A percentile compares a stretch with the other conserved stretches of the same genome.
These are phyloP conservation scores for Scaptomyza montana DNA, from an alignment of 1,140 invertebrate genomes.

Conservation along the genomic window DNA sequence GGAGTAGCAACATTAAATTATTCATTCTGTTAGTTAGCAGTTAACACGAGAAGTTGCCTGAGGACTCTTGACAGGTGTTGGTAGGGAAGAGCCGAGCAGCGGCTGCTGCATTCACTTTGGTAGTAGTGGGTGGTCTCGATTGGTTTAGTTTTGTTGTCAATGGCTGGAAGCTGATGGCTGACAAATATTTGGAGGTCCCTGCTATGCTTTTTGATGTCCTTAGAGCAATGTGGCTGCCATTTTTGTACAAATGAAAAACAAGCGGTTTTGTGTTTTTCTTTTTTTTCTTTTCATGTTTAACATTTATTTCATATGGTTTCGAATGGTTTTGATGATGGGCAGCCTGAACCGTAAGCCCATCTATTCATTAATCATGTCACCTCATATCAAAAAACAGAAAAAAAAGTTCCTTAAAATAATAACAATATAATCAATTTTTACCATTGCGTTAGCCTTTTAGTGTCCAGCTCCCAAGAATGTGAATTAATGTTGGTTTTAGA, in stretches of 20 bases:
- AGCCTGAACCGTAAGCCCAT: constrained; percentile 27
- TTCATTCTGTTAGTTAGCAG: constrained; percentile 14
- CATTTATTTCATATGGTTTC: constrained; percentile 71
- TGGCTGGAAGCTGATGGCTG: background rate
- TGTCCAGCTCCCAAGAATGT: constrained; percentile 42
- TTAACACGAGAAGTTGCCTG: too few relatives aligned
- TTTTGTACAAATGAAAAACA: constrained; percentile 50
- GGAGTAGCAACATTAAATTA: constrained; percentile 1
- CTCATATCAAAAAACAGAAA: constrained; percentile 5
- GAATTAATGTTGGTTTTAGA: constrained; percentile 6
- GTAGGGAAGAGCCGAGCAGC: background rate
- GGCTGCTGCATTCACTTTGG: background rate
- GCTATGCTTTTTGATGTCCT: constrained; percentile 9
- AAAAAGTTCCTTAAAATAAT: background rate
- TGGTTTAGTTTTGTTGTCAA: constrained; percentile 18
- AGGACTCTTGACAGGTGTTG: background rate
- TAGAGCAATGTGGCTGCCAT: background rate
- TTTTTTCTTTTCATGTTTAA: constrained; percentile 49
- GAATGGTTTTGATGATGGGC: constrained; percentile 38
- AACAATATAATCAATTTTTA: background rate
- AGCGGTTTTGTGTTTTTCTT: constrained; percentile 34
- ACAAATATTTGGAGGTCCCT: constrained; percentile 2
- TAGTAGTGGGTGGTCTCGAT: background rate
- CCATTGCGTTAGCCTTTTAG: constrained; percentile 9
- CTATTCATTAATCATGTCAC: constrained; percentile 58